Evolutionary conservation across 2,113 vertebrate species (phyloP).

Genomic region (Chelonoidis abingdonii): DNA sequence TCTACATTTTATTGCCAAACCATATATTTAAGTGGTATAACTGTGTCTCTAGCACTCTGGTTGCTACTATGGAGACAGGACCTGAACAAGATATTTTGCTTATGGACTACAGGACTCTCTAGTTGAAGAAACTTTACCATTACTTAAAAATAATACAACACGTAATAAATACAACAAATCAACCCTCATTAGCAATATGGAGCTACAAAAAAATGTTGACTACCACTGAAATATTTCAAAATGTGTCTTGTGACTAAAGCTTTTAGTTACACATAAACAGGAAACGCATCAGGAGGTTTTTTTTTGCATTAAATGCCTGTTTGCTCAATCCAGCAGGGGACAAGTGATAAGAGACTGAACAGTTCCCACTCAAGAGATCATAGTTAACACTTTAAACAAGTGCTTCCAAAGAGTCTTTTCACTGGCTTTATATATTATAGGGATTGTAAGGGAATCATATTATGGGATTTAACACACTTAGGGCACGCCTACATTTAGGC

Average conservation of each 20-base stretch:
- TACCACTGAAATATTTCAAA: neutral
- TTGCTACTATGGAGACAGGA: neutral
- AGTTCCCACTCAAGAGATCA: rapidly evolving
- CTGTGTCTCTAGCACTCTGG: neutral
- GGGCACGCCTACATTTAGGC: neutral
- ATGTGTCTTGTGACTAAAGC: neutral
- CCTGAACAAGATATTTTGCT: neutral
- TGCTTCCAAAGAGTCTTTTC: neutral
- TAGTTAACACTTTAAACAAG: neutral
- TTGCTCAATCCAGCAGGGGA: neutral
- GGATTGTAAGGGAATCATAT: neutral
- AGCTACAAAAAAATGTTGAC: neutral
- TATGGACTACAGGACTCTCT: neutral
- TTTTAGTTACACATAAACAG: neutral
- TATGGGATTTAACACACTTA: neutral
- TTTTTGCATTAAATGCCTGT: rapidly evolving
- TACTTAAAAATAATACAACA: neutral
- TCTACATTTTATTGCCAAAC: neutral
- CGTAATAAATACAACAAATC: neutral
- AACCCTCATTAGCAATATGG: neutral
- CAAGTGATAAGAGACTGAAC: rapidly evolving
- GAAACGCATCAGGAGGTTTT: neutral
- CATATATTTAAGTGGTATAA: rapidly evolving
- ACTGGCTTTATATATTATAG: neutral
- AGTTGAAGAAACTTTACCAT: neutral